A percentile compares a stretch with the other conserved stretches of the same genome.
Evolutionary conservation across 1,140 invertebrate species (phyloP).

Genomic region (Palaemon carinicauda): DNA sequence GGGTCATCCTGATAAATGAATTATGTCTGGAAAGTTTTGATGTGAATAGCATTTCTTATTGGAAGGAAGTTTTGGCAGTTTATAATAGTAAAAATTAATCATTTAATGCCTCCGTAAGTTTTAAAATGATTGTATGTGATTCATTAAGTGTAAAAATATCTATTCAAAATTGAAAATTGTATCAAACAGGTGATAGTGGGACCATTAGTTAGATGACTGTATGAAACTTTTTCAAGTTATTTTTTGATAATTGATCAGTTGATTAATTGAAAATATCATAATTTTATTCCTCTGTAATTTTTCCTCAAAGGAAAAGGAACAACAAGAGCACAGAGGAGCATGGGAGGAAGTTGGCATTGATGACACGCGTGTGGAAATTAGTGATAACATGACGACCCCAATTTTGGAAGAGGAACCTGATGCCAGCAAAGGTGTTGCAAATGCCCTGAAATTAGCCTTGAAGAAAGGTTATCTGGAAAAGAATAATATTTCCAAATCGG

Average conservation of each 20-base stretch:
- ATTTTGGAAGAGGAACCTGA: constrained; percentile 96
- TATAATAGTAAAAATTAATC: no score
- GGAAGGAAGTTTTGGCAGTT: no score
- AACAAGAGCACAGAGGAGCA: constrained; percentile 68
- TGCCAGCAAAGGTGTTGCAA: constrained; percentile 89
- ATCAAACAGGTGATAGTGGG: constrained; percentile 45
- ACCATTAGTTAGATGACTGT: no score
- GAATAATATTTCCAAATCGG: constrained; percentile 73
- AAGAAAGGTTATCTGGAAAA: constrained; percentile 96
- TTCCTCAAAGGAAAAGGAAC: constrained; percentile 25
- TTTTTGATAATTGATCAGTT: no score
- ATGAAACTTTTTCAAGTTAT: no score
- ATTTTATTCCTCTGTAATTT: constrained; percentile 62
- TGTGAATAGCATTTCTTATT: no score
- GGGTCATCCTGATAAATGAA: no score
- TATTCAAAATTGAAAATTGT: constrained; percentile 56
- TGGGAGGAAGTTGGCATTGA: constrained; percentile 79
- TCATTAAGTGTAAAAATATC: not conserved
- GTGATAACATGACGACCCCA: constrained; percentile 58
- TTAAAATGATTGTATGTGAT: not conserved
- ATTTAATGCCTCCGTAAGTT: no score
- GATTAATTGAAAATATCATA: constrained; percentile 65
- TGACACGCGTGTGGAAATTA: constrained; percentile 62
- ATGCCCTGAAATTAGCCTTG: constrained; percentile 88
- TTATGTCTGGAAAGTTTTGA: no score